Evolutionary conservation across 2,113 vertebrate genomes (phyloP), one percentile per base, ranked within the genome.

Genomic region (Nycticorax nycticorax): DNA sequence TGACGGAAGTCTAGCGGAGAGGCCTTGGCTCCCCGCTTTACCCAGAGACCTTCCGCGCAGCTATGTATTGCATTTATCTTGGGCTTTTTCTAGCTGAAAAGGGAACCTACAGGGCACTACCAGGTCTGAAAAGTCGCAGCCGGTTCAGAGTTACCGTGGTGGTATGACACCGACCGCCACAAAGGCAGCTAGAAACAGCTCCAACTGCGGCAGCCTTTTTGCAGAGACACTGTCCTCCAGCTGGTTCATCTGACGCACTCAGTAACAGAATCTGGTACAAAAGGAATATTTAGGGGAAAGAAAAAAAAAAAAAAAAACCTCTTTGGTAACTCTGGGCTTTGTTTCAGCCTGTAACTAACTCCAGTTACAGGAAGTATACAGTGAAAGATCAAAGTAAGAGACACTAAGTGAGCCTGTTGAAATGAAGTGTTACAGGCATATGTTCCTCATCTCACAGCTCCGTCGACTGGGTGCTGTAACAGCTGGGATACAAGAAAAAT

Each of bases 381-480:
- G 88, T 82, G 92, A 96, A 97, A 96, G 96, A 97, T 97, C 97
- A 97, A 97, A 97, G 93, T 68, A 94, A 96, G 92, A 97, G 94
- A 93, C 88, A 93, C 92, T 95, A 94, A 96, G 76, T 87, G 76
- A 94, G 94, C 92, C 91, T 95, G 96, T 97, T 96, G 96, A 96
- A 97, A 97, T 95, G 96, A 97, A 97, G 97, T 97, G 97, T 97
- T 97, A 95, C 77, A 95, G 95, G 91, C 96, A 97, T 97, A 97
- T 97, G 97, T 96, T 97, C 92, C 57, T 97, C 94, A 97, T 97
- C 95, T 97, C 94, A 95, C 95, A 96, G 87, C 86, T 97, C 95
- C 12, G 2, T 95, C 62, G 37, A 91, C 94, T 96, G 94, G 91
- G 84, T 97, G 92, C 92, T 95, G 92, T 96, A 97, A 97, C 97